phyloP scores from a whole-genome alignment of 2,113 vertebrate species.

The Hipposideros armiger region DNA sequence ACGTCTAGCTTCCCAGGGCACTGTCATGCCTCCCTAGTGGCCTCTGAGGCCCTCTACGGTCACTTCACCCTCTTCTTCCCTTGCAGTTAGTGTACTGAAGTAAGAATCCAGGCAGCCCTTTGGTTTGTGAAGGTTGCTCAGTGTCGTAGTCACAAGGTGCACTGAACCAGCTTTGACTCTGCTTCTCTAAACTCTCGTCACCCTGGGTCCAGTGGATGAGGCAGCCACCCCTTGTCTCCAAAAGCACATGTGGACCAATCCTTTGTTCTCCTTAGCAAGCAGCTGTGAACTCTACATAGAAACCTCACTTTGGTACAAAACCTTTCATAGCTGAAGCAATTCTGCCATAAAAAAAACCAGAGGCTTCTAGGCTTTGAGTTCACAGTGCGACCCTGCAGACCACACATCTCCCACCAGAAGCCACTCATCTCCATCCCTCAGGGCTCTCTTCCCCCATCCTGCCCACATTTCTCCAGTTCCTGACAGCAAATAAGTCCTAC shows the following conservation, averaged over 20 bases:
- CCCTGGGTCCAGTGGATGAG: background rate
- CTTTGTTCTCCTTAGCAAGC: background rate
- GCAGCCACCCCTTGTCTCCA: background rate
- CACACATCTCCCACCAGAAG: background rate
- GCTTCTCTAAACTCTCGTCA: background rate
- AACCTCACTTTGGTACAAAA: background rate
- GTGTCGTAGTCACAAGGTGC: background rate
- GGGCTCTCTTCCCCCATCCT: background rate
- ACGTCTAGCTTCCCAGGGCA: background rate
- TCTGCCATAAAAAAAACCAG: background rate
- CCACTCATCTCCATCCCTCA: background rate
- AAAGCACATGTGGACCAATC: background rate
- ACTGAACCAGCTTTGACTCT: background rate
- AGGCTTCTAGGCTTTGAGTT: background rate
- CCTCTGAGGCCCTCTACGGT: background rate
- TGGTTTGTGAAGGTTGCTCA: background rate
- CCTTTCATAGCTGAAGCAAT: background rate
- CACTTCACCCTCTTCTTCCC: background rate
- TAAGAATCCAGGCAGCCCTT: background rate
- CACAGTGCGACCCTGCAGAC: background rate
- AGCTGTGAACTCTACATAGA: background rate
- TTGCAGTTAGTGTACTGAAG: background rate
- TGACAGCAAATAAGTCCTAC: background rate
- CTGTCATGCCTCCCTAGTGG: background rate
- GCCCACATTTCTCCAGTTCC: background rate